A percentile compares a stretch with the other conserved stretches of the same genome.
Conservation (phyloP, 1,140 invertebrate species). For the Drosophila arawakana region DNA sequence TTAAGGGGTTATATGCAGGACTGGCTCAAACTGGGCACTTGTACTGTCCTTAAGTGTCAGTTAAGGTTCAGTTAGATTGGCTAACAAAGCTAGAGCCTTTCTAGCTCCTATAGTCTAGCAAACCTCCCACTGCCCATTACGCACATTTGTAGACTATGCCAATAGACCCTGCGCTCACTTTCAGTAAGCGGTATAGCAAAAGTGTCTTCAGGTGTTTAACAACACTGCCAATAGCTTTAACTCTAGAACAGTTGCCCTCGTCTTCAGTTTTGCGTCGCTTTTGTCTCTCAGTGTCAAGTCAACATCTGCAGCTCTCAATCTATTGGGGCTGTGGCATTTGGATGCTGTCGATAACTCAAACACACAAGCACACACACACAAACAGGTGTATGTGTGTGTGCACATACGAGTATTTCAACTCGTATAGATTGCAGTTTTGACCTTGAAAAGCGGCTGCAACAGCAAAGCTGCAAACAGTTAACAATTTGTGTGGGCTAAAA, state of each 20-base stretch:
- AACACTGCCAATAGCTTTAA: too few species aligned
- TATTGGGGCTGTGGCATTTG: constrained; percentile 36
- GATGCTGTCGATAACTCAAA: constrained; percentile 66
- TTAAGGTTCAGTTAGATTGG: too few species aligned
- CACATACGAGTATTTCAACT: constrained; percentile 43
- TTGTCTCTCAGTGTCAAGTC: constrained; percentile 47
- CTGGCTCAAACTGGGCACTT: too few species aligned
- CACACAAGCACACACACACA: constrained; percentile 17
- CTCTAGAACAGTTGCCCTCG: background rate
- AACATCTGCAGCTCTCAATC: constrained; percentile 49
- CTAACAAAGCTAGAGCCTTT: too few species aligned
- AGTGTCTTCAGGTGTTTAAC: background rate
- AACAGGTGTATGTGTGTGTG: constrained; percentile 19
- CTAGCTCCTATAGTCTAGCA: too few species aligned
- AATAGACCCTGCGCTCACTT: too few species aligned
- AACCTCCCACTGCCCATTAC: too few species aligned
- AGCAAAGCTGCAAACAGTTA: constrained; percentile 31
- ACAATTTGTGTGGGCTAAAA: constrained; percentile 39
- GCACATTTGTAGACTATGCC: too few species aligned
- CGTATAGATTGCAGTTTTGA: constrained; percentile 63
- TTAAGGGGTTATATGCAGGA: too few species aligned
- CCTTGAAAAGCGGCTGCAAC: constrained; percentile 61
- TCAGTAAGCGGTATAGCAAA: background rate
- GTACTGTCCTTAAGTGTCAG: too few species aligned
- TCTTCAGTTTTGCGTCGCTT: constrained; percentile 19